Evolutionary conservation across 2,888 invertebrate genomes (phyloP), one percentile per base, ranked within the genome.

Genomic region (Synanthedon formicaeformis): DNA sequence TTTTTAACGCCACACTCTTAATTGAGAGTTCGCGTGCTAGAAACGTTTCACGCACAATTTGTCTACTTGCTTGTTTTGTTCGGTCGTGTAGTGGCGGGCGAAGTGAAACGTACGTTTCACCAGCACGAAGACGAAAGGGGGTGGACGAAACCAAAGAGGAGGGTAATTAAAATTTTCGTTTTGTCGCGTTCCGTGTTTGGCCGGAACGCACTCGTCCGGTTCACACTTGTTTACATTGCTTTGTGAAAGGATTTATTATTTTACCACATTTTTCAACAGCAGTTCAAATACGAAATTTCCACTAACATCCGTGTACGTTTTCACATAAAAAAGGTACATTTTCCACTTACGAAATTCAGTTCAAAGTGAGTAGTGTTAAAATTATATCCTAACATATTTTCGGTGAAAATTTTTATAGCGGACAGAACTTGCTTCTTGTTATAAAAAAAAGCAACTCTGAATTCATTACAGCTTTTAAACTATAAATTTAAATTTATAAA

Each of bases 1-100:
- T 80, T 81, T 81, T 82, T 78, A 82, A 81, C 80, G 69, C 73
- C 61, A 58, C 59, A 62, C 67, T 60, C 66, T 69, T 80, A 81
- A 82, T 83, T 77, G 75, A 65, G 59, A 61, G 70, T 70, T 81
- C 41, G 52, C 27, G 48, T 52, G 34, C 12, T 18, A 58, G 59
- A 66, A 62, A 58, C 65, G 71, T 60, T 77, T 68, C 73, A 75
- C 75, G 73, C 75, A 72, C 72, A 65, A 65, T 69, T 74, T 67
- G 57, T 60, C 57, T 56, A 23, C 49, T 49, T 16, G 45, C 45
- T 16, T 49, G 18, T 49, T 49, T 49, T 48, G 48, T 16, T 48
- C 13, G 27, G n/a, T 16, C 51, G 40, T 41, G 50, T 41, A 27
- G 45, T 50, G 45, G 45, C 41, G 53, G 50, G 14, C 10, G 4